Evolutionary conservation across 2,797 vertebrate species (phyloP).

Genomic region (Girardinus metallicus): DNA sequence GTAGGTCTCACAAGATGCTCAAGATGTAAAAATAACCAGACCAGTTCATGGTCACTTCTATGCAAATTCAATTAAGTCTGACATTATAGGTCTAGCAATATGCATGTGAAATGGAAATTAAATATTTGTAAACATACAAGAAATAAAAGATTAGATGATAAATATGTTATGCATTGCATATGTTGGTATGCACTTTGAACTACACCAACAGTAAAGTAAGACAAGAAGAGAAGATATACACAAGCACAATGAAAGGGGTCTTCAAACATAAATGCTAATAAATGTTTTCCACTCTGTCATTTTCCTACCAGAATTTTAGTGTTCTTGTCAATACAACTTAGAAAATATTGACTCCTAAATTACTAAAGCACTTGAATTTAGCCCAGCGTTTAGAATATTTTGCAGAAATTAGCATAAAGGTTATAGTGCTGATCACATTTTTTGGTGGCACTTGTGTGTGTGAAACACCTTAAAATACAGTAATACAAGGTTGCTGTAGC

Average conservation of each 20-base stretch:
- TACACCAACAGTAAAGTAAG: not conserved
- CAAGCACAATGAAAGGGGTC: not conserved
- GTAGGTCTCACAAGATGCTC: not conserved
- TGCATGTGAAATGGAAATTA: not conserved
- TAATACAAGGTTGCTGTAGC: not conserved
- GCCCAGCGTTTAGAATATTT: not conserved
- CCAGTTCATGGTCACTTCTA: not conserved
- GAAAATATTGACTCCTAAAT: not conserved
- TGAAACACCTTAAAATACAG: not conserved
- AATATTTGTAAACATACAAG: not conserved
- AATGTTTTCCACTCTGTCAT: not conserved
- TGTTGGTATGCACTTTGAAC: slow-evolving; percentile 3
- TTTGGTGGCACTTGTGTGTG: not conserved
- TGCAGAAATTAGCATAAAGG: not conserved
- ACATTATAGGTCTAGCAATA: not conserved
- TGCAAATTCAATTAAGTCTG: not conserved
- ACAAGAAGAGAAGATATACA: not conserved
- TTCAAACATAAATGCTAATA: not conserved
- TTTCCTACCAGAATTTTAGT: not conserved
- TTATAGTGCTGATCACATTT: not conserved
- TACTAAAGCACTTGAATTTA: not conserved
- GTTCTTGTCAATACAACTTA: not conserved
- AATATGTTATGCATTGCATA: not conserved
- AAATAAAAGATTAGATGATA: not conserved
- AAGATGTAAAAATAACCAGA: not conserved